Evolutionary conservation across 2,113 vertebrate genomes (phyloP), one percentile per base, ranked within the genome.

Genomic region (Dromaius novaehollandiae): DNA sequence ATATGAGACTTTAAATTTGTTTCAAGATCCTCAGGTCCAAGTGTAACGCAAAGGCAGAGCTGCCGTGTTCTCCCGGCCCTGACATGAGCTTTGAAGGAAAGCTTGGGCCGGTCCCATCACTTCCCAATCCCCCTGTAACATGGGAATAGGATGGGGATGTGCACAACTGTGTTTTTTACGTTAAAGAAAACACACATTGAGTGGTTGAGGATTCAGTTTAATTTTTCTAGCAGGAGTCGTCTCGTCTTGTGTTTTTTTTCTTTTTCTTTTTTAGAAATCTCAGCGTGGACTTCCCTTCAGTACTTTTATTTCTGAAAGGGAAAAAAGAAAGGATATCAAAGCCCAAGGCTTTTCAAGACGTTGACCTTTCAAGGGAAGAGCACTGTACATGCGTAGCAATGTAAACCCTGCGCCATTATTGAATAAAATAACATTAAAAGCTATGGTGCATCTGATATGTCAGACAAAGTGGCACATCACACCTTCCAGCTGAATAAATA

Each of bases 401-500:
- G n/a, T 77, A 89, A 96, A 77, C 81, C 40, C 80, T 58, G 58
- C 53, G 10, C 56, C 38, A 71, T 85, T 55, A 24, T 85, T 95
- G 78, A 60, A 7, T 89, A 95, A 89, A 83, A 53, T 64, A 91
- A n/a, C 79, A 77, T 94, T 95, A 85, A 96, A 96, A 96, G 30
- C 7, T n/a, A 30, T 74, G 87, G 25, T 84, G 32, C 79, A 61
- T 86, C 81, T 96, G 87, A 91, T 94, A 93, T 93, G 76, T 96
- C 83, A 94, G 82, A 93, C 56, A 63, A 90, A 79, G 60, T 6
- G 60, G 88, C 50, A 65, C 42, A 44, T 92, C 66, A 89, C 90
- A 66, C 88, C 91, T 96, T 89, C 55, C 50, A 82, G 40, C 46
- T 85, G 80, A 89, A 94, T 89, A 96, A 97, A 96, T 96, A 84